These are phyloP conservation scores for Ericerus pela DNA, from an alignment of 1,140 invertebrate genomes.

Conservation along the genomic window DNA sequence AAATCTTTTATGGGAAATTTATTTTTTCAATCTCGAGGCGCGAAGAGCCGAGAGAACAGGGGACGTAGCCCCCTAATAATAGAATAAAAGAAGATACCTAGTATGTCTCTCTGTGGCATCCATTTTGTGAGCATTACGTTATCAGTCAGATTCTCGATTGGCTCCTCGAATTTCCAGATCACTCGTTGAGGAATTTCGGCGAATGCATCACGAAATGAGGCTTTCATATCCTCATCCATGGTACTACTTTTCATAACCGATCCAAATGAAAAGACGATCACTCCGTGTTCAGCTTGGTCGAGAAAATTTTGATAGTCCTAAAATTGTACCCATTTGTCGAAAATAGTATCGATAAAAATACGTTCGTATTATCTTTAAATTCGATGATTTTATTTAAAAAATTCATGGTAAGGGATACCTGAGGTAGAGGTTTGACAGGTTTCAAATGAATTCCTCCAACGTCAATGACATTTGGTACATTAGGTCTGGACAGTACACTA, in stretches of 20 bases:
- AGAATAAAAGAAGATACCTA: too few species aligned
- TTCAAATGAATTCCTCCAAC: slow-evolving; percentile 27
- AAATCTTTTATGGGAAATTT: too few species aligned
- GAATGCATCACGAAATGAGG: slow-evolving; percentile 44
- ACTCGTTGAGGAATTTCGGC: slow-evolving; percentile 40
- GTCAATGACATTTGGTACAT: slow-evolving; percentile 25
- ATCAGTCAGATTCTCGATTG: slow-evolving; percentile 31
- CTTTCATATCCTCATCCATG: slow-evolving; percentile 38
- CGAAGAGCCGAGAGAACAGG: too few species aligned
- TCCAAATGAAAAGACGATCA: slow-evolving; percentile 53
- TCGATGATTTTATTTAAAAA: too few species aligned
- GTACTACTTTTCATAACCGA: slow-evolving; percentile 30
- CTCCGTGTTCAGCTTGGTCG: slow-evolving; percentile 39
- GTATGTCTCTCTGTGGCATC: slow-evolving; percentile 44
- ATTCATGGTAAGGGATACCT: slow-evolving; percentile 24
- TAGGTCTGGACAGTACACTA: slow-evolving; percentile 18
- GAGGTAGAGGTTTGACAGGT: slow-evolving; percentile 10
- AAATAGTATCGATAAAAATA: neutral
- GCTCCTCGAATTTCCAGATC: slow-evolving; percentile 45
- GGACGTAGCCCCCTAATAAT: too few species aligned
- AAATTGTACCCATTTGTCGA: too few species aligned
- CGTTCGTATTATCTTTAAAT: too few species aligned
- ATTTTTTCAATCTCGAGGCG: too few species aligned
- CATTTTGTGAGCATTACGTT: slow-evolving; percentile 44
- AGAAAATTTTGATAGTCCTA: slow-evolving; percentile 43